Percentiles rank a stretch among this genome's conserved stretches.
These are phyloP conservation scores for Aplysina aerophoba DNA, from an alignment of 37 sponge, comb jelly and placozoan genomes.

Conservation along the genomic window DNA sequence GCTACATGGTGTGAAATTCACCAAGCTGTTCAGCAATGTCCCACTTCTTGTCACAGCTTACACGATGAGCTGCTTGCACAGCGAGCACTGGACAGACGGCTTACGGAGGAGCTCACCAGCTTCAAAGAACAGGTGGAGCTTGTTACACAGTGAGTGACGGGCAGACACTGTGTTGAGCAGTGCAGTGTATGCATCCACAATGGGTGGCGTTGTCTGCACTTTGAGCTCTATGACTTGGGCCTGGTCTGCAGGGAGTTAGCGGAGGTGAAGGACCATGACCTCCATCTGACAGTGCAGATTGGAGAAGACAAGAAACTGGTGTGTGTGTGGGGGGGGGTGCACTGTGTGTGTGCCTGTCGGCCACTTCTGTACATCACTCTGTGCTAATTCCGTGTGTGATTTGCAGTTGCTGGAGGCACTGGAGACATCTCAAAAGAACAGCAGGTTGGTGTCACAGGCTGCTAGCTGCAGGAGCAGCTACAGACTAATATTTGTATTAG, in stretches of 20 bases:
- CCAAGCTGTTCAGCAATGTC: too few species aligned
- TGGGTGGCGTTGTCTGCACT: too few species aligned
- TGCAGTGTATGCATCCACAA: too few species aligned
- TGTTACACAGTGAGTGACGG: constrained; percentile 61
- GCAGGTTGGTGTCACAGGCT: constrained; percentile 71
- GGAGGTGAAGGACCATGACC: constrained; percentile 77
- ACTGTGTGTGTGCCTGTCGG: background rate
- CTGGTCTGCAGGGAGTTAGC: constrained; percentile 64
- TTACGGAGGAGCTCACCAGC: constrained; percentile 76
- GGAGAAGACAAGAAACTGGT: constrained; percentile 67
- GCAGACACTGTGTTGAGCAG: background rate
- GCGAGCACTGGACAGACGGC: constrained; percentile 87
- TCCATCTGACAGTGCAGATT: constrained; percentile 61
- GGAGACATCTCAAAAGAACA: constrained; percentile 87
- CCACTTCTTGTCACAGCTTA: constrained; percentile 48
- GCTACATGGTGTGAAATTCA: too few species aligned
- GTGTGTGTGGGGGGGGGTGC: constrained; percentile 1
- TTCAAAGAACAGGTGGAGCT: constrained; percentile 75
- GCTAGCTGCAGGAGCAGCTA: too few species aligned
- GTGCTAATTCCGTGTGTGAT: background rate
- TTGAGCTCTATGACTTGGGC: background rate
- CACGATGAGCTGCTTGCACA: constrained; percentile 96
- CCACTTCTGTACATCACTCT: background rate
- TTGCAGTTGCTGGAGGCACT: constrained; percentile 76
- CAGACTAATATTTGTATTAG: too few species aligned